These are phyloP conservation scores for Arctopsyche grandis DNA, from an alignment of 1,140 invertebrate species.

Conservation along the genomic window DNA sequence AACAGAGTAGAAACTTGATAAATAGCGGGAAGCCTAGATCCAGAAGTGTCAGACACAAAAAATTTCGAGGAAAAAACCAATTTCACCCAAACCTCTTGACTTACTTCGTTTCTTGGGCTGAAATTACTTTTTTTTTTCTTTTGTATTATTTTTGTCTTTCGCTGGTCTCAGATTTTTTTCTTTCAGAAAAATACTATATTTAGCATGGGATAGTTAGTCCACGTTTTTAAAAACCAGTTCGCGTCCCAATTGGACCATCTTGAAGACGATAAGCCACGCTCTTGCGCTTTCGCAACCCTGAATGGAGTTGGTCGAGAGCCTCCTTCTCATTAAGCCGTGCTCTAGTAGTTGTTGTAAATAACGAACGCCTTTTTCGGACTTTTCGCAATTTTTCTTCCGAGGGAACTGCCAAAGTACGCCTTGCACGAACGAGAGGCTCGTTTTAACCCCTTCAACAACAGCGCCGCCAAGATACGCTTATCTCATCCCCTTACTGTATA, in stretches of 20 bases:
- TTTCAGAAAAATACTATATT: no score
- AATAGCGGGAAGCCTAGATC: background rate
- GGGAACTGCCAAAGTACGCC: background rate
- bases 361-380: conserved; percentile 17
- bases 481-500: background rate
- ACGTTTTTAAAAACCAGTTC: no score
- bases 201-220: no score
- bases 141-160: no score
- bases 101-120: background rate
- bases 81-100: background rate
- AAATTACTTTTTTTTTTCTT: background rate
- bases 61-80: conserved; percentile 14
- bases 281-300: background rate
- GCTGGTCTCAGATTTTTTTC: background rate
- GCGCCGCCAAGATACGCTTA: background rate
- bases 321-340: conserved; percentile 22
- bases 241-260: no score
- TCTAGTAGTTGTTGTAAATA: conserved; percentile 8
- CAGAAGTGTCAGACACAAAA: conserved; percentile 23
- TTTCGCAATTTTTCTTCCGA: background rate
- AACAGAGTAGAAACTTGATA: background rate
- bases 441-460: conserved; percentile 11
- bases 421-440: background rate
- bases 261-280: conserved; percentile 21
- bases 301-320: background rate